These are phyloP conservation scores for Pholis gunnellus DNA, from an alignment of 2,113 vertebrate genomes.

Conservation along the genomic window DNA sequence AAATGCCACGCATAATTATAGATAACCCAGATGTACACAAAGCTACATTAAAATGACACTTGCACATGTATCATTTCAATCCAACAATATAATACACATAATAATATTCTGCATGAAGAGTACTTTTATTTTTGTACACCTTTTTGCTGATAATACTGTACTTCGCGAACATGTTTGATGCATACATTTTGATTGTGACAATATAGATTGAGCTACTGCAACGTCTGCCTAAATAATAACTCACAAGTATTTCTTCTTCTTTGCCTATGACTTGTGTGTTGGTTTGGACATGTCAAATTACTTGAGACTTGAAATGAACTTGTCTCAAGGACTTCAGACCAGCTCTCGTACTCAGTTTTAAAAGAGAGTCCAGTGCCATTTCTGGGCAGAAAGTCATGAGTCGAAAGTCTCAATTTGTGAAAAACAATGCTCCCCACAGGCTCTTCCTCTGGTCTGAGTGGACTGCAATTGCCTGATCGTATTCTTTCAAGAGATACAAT, in stretches of 20 bases:
- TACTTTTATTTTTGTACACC: neutral
- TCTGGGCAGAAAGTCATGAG: constrained; percentile 26
- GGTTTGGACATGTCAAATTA: neutral
- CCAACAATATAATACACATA: neutral
- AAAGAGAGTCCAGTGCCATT: constrained; percentile 4
- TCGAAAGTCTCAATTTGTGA: constrained; percentile 43
- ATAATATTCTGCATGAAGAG: neutral
- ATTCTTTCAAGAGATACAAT: constrained; percentile 22
- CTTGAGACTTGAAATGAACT: neutral
- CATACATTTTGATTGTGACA: neutral
- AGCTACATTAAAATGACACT: neutral
- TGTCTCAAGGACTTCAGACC: neutral
- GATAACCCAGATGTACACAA: neutral
- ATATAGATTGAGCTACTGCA: neutral
- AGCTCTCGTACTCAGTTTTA: neutral
- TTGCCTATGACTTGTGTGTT: neutral
- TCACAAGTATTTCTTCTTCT: neutral
- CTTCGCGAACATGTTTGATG: neutral
- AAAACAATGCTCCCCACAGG: constrained; percentile 40
- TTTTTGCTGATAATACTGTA: neutral
- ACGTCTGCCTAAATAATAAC: neutral
- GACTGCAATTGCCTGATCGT: constrained; percentile 15
- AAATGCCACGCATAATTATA: neutral
- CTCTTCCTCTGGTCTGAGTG: constrained; percentile 16
- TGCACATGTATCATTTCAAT: neutral